Conservation (phyloP, 2,113 vertebrate genomes). For the Aspidoscelis tigris region DNA sequence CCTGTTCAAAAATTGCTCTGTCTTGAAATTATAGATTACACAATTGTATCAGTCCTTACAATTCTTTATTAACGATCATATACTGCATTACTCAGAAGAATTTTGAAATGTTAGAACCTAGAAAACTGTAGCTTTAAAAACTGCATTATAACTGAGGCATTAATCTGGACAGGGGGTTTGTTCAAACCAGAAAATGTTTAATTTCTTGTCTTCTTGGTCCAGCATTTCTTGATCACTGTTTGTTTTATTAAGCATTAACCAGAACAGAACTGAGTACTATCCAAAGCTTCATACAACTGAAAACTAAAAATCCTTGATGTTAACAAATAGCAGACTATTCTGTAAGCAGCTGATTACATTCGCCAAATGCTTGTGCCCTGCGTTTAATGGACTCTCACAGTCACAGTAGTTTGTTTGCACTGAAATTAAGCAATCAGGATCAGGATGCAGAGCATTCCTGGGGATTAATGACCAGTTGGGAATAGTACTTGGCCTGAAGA, state of each 20-base stretch:
- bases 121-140: neutral
- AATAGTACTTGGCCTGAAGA: constrained; percentile 64
- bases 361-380: constrained; percentile 58
- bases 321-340: constrained; percentile 61
- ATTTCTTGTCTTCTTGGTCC: too few species aligned
- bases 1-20: constrained; percentile 11
- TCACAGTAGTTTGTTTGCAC: constrained; percentile 70
- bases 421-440: constrained; percentile 75
- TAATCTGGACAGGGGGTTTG: constrained; percentile 13
- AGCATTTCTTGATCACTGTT: neutral
- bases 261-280: neutral
- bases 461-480: constrained; percentile 72
- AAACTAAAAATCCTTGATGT: constrained; percentile 56
- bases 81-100: neutral
- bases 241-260: neutral
- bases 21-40: constrained; percentile 25
- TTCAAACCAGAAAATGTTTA: constrained; percentile 32
- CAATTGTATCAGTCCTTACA: constrained; percentile 5
- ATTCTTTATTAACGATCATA: too few species aligned
- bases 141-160: neutral
- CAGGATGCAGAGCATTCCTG: constrained; percentile 60
- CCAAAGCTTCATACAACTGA: constrained; percentile 29
- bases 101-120: neutral
- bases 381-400: constrained; percentile 61
- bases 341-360: constrained; percentile 77